phyloP scores from a whole-genome alignment of 2,797 vertebrate species.

The Amblyopsis hoosieri region DNA sequence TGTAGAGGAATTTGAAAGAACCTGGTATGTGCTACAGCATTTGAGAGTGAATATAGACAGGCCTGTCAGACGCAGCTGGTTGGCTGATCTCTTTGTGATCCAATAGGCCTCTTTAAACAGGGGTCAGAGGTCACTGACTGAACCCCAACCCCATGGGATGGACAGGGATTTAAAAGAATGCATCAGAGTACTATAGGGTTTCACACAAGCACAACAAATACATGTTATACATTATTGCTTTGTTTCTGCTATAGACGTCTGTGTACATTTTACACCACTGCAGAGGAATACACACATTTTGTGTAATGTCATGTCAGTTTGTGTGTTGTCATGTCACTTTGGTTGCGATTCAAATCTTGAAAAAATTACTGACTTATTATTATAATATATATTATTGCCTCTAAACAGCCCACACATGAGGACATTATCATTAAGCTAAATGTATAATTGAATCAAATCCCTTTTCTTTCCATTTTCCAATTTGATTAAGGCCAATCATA shows the following conservation, averaged over 20 bases:
- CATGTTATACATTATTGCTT: conserved; percentile 23
- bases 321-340: too few species aligned
- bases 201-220: conserved; percentile 13
- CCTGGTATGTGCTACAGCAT: background rate
- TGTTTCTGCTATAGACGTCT: conserved; percentile 16
- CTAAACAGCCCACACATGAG: background rate
- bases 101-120: conserved; percentile 40
- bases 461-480: too few species aligned
- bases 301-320: conserved; percentile 28
- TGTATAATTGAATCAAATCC: too few species aligned
- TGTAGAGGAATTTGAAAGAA: background rate
- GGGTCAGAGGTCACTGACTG: conserved; percentile 50
- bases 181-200: conserved; percentile 24
- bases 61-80: conserved; percentile 55
- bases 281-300: conserved; percentile 49
- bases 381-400: conserved; percentile 6
- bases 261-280: conserved; percentile 46
- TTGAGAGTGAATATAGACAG: conserved; percentile 17
- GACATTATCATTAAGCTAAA: too few species aligned
- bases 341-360: background rate
- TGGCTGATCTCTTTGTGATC: conserved; percentile 39
- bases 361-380: conserved; percentile 8
- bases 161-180: conserved; percentile 23
- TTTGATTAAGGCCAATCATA: too few species aligned
- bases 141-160: conserved; percentile 36